These are phyloP conservation scores for Bursaphelenchus mucronatus DNA, from an alignment of 1,140 invertebrate genomes.

Conservation along the genomic window DNA sequence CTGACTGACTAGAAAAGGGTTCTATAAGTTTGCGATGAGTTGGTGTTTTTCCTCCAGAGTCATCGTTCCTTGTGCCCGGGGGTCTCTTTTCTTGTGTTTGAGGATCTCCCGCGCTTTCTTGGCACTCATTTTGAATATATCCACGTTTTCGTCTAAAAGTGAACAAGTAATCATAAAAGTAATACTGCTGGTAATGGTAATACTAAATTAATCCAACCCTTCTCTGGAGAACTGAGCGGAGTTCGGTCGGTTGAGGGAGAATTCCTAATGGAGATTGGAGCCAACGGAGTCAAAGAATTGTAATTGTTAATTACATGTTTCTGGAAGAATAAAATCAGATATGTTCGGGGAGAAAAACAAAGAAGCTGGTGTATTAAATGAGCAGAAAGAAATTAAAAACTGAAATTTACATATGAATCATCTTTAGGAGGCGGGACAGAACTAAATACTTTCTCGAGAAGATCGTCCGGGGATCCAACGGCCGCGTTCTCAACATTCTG, in stretches of 20 bases:
- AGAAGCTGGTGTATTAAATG: neutral
- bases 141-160: slow-evolving; percentile 40
- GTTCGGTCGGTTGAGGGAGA: no score
- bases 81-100: slow-evolving; percentile 37
- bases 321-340: neutral
- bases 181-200: no score
- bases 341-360: neutral
- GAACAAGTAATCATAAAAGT: slow-evolving; percentile 1
- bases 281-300: neutral
- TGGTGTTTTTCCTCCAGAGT: slow-evolving; percentile 47
- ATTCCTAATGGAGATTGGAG: no score
- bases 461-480: slow-evolving; percentile 27
- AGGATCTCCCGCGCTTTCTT: slow-evolving; percentile 51
- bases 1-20: neutral
- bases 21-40: slow-evolving; percentile 41
- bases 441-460: slow-evolving; percentile 41
- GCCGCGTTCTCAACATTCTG: slow-evolving; percentile 11
- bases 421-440: slow-evolving; percentile 22
- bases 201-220: no score
- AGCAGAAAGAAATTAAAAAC: neutral
- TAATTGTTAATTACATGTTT: slow-evolving; percentile 19
- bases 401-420: neutral
- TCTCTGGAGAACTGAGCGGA: no score
- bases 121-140: slow-evolving; percentile 55
- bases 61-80: slow-evolving; percentile 36